Percentiles rank a stretch among this genome's conserved stretches.
Conservation (phyloP, 2,113 vertebrate genomes). For the Eubucco bourcierii region DNA sequence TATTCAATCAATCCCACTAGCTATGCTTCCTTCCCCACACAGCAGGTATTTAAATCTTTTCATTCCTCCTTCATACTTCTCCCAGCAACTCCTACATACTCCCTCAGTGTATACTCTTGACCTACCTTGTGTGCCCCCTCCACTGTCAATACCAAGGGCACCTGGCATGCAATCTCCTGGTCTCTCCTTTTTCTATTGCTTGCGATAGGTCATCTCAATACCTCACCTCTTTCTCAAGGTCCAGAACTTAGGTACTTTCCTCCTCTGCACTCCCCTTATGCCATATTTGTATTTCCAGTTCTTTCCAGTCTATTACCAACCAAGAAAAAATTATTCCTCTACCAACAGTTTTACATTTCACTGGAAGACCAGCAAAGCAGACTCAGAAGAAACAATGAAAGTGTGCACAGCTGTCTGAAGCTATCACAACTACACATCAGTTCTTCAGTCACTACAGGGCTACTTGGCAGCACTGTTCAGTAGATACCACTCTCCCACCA, state of each 20-base stretch:
- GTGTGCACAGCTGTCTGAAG: fast-evolving
- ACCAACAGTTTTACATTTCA: not conserved
- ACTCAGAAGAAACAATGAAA: not conserved
- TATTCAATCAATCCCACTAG: not conserved
- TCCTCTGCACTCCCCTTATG: not conserved
- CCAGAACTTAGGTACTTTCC: not conserved
- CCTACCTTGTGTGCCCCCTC: fast-evolving
- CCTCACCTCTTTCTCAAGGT: not conserved
- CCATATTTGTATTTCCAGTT: not conserved
- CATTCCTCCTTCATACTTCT: not conserved
- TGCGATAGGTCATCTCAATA: fast-evolving
- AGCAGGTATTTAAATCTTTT: not conserved
- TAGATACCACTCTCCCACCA: not conserved
- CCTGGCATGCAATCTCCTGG: not conserved
- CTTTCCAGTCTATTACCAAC: not conserved
- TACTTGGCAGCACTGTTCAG: fast-evolving
- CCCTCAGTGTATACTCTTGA: fast-evolving
- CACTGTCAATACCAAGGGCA: fast-evolving
- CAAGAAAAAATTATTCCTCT: not conserved
- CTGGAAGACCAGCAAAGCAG: not conserved
- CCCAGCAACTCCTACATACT: not conserved
- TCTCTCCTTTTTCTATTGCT: not conserved
- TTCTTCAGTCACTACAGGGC: not conserved
- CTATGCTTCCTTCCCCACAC: fast-evolving
- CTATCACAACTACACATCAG: not conserved